Base-by-base conservation (phyloP, 1,140 invertebrate genomes). In the Paralvinella palmiformis region DNA sequence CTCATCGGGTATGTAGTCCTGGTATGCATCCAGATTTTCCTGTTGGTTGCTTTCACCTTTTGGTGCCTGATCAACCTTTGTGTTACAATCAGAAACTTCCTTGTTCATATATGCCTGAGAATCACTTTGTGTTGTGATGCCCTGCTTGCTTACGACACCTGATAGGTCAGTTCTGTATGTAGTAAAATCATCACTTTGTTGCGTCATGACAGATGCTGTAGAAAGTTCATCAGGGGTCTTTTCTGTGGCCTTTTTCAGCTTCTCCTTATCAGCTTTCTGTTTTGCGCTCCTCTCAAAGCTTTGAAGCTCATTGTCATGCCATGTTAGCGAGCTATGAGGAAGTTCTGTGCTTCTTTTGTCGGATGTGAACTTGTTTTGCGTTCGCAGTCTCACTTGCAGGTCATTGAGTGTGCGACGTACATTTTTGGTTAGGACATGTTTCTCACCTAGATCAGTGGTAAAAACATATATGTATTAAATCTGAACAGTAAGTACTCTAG, bases 271-370 rank as follows among this genome's bases (percentile, higher is more conserved):
- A 10, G 37, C 37, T 41, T n/a, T 41, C 10, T n/a, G 10, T 10
- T 10, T n/a, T 41, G 37, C 37, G n/a, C 37, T 41, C n/a, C n/a
- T 41, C 37, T 41, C n/a, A n/a, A 41, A 41, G 37, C 37, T 10
- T 10, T n/a, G 37, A 41, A 10, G 37, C 37, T 41, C 73, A 37
- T 71, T 68, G 41, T 74, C 71, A 15, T 67, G 61, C 66, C 69
- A 73, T 1, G 69, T 69, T 17, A 75, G 62, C 20, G 62, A 64
- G 36, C 74, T 76, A 44, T 56, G 71, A 13, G 74, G 73, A 45
- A 64, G 52, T 15, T 71, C 71, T 1, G 50, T 52, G 13, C 65
- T 62, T 1, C 72, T 61, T 15, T 55, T 44, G 32, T 72, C 71
- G 22, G 62, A 58, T 10, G 63, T 65, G 45, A 67, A 68, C 0